phyloP scores from a whole-genome alignment of 2,113 vertebrate genomes.

The Siniperca chuatsi region DNA sequence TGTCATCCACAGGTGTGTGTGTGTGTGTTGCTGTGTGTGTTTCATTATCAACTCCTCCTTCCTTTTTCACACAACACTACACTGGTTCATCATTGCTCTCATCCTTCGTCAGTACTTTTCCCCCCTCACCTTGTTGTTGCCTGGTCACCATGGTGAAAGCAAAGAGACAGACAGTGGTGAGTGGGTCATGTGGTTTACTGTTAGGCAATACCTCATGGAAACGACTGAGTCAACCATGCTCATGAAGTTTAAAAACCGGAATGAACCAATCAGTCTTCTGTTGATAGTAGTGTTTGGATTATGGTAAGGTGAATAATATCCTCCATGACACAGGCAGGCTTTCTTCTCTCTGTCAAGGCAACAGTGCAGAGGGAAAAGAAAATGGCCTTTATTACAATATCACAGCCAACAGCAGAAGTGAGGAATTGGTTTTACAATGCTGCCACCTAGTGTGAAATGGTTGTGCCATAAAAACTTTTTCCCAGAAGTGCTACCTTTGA shows the following conservation, averaged over 20 bases:
- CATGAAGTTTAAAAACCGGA: constrained; percentile 35
- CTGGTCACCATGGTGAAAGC: constrained; percentile 70
- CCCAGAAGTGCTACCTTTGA: neutral
- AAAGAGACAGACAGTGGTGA: constrained; percentile 52
- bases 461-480: neutral
- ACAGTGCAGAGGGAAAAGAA: constrained; percentile 58
- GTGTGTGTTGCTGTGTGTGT: constrained; percentile 3
- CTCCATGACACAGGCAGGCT: constrained; percentile 75
- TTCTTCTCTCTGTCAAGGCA: constrained; percentile 45
- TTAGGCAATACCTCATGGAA: constrained; percentile 63
- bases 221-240: constrained; percentile 66
- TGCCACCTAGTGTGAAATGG: constrained; percentile 74
- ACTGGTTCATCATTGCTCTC: constrained; percentile 15
- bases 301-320: constrained; percentile 75
- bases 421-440: constrained; percentile 43
- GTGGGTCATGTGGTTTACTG: constrained; percentile 70
- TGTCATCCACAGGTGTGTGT: constrained; percentile 90
- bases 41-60: neutral
- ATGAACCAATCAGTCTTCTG: constrained; percentile 43
- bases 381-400: constrained; percentile 58
- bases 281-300: constrained; percentile 64
- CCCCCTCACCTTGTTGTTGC: constrained; percentile 57
- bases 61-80: neutral
- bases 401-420: constrained; percentile 26
- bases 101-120: constrained; percentile 4